A percentile compares a stretch with the other conserved stretches of the same genome.
These are phyloP conservation scores for Prunella strophiata DNA, from an alignment of 2,797 vertebrate species.

Conservation along the genomic window DNA sequence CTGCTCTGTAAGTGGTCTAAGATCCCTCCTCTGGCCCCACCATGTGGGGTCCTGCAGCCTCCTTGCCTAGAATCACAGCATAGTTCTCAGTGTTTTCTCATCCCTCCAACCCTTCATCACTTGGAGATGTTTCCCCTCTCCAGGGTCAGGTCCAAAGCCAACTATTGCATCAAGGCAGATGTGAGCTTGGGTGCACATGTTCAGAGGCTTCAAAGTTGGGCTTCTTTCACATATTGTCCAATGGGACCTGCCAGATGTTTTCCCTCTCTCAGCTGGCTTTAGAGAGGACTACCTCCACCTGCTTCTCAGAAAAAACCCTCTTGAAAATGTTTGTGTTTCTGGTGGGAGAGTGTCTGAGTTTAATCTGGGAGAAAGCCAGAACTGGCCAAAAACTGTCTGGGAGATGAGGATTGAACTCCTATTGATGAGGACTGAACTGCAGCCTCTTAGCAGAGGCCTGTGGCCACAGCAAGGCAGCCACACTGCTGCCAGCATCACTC, in stretches of 20 bases:
- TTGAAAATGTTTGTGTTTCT: background rate
- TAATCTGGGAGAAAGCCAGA: background rate
- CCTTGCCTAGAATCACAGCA: background rate
- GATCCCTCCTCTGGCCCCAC: background rate
- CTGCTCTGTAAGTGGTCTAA: background rate
- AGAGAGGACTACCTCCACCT: background rate
- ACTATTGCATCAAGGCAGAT: background rate
- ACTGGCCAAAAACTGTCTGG: background rate
- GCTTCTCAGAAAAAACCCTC: background rate
- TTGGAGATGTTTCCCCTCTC: background rate
- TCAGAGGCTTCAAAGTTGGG: background rate
- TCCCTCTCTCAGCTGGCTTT: background rate
- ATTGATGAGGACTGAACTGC: background rate
- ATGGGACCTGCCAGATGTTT: background rate
- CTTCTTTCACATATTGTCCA: background rate
- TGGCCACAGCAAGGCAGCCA: rapidly evolving
- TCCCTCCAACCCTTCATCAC: background rate
- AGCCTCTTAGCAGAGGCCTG: background rate
- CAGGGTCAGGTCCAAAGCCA: background rate
- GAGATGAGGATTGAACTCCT: background rate
- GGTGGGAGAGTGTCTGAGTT: background rate
- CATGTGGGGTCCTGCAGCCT: background rate
- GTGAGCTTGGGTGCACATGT: background rate
- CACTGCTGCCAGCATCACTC: background rate
- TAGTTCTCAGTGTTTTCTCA: background rate